Conservation (phyloP, 2,888 invertebrate genomes). For the Corbicula japonica region DNA sequence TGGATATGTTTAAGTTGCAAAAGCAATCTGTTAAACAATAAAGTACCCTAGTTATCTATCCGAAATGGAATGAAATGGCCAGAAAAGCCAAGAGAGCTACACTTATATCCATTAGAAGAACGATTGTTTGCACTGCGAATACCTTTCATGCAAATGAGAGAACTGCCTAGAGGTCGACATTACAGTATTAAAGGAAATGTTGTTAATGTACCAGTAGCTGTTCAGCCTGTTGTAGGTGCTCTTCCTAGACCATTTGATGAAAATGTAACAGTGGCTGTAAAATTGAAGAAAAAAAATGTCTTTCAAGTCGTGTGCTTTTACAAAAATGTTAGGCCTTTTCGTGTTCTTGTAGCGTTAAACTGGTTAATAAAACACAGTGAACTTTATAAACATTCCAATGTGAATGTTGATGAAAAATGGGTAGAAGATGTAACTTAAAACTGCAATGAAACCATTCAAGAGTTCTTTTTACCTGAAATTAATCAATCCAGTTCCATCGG, state of each 20-base stretch:
- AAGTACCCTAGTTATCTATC: constrained; percentile 37
- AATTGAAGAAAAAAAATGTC: constrained; percentile 35
- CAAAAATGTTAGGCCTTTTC: constrained; percentile 52
- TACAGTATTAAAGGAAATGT: constrained; percentile 51
- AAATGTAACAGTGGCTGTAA: constrained; percentile 47
- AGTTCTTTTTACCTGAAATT: not conserved
- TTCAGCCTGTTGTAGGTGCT: constrained; percentile 20
- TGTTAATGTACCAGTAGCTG: constrained; percentile 60
- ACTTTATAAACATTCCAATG: constrained; percentile 48
- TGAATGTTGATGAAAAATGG: constrained; percentile 36
- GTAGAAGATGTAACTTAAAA: constrained; percentile 2
- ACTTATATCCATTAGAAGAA: constrained; percentile 46
- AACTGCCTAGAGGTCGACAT: constrained; percentile 49
- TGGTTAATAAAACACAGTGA: constrained; percentile 51
- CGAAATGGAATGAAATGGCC: constrained; percentile 39
- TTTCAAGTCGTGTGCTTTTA: constrained; percentile 25
- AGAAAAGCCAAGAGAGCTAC: constrained; percentile 1
- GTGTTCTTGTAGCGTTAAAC: constrained; percentile 46
- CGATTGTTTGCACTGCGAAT: constrained; percentile 42
- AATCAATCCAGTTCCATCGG: not conserved
- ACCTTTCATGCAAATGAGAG: constrained; percentile 55
- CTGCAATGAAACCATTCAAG: not conserved
- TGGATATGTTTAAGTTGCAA: constrained; percentile 56
- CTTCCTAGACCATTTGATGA: constrained; percentile 45
- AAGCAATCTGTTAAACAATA: constrained; percentile 26